Evolutionary conservation across 1,140 invertebrate genomes (phyloP), one percentile per base, ranked within the genome.

Genomic region (Drosophila orosa): DNA sequence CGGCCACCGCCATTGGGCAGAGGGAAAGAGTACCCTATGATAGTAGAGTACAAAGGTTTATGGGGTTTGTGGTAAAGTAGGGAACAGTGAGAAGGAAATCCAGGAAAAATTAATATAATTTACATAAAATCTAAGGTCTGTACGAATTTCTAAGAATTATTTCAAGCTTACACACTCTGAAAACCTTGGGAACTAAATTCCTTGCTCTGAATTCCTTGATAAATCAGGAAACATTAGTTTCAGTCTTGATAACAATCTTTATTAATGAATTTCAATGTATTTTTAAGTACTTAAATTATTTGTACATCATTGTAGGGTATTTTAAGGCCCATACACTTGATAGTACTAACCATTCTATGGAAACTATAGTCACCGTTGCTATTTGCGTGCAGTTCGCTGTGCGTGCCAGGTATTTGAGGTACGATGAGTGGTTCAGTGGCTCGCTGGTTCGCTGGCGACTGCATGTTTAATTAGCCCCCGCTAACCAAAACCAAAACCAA

Each of bases 401-500:
- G 50, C 59, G 60, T 78, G 62, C 45, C 55, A 48, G 44, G 55
- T 40, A 27, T 25, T 56, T 56, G 45, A 25, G 33, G 35, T 44
- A 33, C 29, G 55, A 42, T 27, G 65, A 68, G 65, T 54, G 47
- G 44, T n/a, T 61, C 31, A 54, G 22, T 52, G 29, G 42, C 13
- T 50, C n/a, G 27, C 39, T 27, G 39, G 40, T 48, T 25, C 19
- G 58, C 45, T 63, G 59, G 78, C 56, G 55, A 61, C 57, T 66
- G 83, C 82, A 82, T 87, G 76, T 76, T 61, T 87, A 85, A 85
- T 86, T 86, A 85, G 74, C 65, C 80, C 48, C 60, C 61, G 81
- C 63, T 85, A 78, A 85, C 61, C 52, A 76, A 78, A 61, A 45
- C 35, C 35, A 52, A 47, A 72, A 37, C 27, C n/a, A 52, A 55